phyloP scores from a whole-genome alignment of 92 coral and sea anemone genomes.

The Phenganax stokvisi region DNA sequence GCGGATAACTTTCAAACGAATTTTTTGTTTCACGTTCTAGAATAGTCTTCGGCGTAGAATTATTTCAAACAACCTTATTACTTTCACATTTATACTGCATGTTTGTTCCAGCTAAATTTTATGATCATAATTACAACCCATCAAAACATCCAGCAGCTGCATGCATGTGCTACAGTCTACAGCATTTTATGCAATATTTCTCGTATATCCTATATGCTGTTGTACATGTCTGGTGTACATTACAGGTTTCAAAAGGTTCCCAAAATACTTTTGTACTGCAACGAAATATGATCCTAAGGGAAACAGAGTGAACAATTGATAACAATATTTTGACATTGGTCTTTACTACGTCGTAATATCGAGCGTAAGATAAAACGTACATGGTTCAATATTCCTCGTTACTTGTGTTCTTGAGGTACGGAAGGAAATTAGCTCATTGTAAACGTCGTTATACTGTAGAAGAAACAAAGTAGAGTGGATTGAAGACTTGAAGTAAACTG shows the following conservation, averaged over 20 bases:
- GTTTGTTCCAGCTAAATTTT: no score
- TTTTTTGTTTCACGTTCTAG: no score
- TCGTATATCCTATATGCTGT: background rate
- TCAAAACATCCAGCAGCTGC: no score
- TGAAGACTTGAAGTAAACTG: background rate
- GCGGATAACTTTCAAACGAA: no score
- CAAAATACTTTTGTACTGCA: background rate
- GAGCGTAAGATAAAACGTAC: background rate
- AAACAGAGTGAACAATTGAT: background rate
- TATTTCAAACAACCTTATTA: no score
- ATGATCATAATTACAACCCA: no score
- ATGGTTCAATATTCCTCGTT: background rate
- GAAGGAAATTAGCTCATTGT: background rate
- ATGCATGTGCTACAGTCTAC: no score
- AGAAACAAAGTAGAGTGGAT: background rate
- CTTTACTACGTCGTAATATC: constrained; percentile 1
- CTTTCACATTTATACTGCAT: no score
- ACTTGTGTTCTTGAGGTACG: background rate
- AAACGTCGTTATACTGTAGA: background rate
- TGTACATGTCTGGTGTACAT: constrained; percentile 1
- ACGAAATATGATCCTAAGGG: constrained; percentile 7
- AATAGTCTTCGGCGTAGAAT: no score
- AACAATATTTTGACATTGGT: background rate
- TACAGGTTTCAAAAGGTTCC: constrained; percentile 3
- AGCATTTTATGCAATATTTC: no score